Evolutionary conservation across 2,113 vertebrate species (phyloP).

Genomic region (Salvelinus alpinus): DNA sequence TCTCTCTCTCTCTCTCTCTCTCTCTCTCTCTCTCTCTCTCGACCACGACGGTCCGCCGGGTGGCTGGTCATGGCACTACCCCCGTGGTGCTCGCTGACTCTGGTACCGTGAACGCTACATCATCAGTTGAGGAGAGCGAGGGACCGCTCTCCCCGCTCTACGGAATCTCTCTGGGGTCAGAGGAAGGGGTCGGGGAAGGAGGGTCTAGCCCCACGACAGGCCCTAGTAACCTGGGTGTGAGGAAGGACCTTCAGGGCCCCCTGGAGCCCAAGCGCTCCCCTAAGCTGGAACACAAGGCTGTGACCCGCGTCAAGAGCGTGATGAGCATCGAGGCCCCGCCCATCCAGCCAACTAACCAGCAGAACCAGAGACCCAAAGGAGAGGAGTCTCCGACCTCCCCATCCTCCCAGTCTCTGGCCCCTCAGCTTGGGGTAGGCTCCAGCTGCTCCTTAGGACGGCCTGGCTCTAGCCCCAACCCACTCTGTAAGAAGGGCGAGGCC

Average conservation of each 20-base stretch:
- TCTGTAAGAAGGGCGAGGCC: conserved; percentile 68
- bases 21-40: no score
- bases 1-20: no score
- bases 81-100: conserved; percentile 21
- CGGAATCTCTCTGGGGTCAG: conserved; percentile 60
- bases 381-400: conserved; percentile 58
- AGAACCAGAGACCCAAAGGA: conserved; percentile 55
- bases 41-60: no score
- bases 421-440: conserved; percentile 17
- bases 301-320: conserved; percentile 77
- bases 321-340: conserved; percentile 73
- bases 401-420: background rate
- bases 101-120: conserved; percentile 50
- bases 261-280: conserved; percentile 80
- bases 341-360: conserved; percentile 48
- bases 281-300: conserved; percentile 83
- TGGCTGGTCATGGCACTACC: no score
- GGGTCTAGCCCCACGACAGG: background rate
- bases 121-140: conserved; percentile 64
- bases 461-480: conserved; percentile 40
- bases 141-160: conserved; percentile 59
- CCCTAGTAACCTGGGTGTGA: conserved; percentile 60
- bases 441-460: conserved; percentile 49
- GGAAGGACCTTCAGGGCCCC: conserved; percentile 61
- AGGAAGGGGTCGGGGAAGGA: conserved; percentile 52